Evolutionary conservation across 2,797 vertebrate genomes (phyloP).

Genomic region (Helarctos malayanus): DNA sequence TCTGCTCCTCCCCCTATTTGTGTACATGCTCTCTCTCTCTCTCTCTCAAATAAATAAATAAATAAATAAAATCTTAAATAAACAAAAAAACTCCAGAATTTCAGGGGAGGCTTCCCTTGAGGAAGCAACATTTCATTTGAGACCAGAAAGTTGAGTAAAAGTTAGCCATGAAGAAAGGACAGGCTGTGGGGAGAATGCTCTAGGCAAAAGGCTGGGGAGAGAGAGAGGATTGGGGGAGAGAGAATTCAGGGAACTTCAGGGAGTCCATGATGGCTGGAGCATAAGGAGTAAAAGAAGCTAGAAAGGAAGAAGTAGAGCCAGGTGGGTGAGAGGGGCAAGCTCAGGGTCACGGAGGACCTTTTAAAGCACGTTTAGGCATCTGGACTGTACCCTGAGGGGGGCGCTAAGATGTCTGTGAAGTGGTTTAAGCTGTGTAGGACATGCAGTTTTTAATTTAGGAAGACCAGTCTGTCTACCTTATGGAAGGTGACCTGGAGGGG

Average conservation of each 20-base stretch:
- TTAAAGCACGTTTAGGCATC: background rate
- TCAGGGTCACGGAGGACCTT: background rate
- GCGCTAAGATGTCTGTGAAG: background rate
- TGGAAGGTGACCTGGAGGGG: background rate
- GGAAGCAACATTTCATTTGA: background rate
- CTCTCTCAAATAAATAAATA: background rate
- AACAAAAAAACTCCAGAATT: background rate
- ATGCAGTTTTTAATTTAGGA: background rate
- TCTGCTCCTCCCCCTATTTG: background rate
- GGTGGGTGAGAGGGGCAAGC: background rate
- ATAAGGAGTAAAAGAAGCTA: background rate
- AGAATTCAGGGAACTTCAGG: background rate
- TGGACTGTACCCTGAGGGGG: background rate
- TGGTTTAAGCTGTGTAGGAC: background rate
- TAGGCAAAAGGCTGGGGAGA: background rate
- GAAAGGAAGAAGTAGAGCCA: background rate
- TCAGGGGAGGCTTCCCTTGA: background rate
- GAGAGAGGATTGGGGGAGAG: background rate
- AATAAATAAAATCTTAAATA: background rate
- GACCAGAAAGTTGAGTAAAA: background rate
- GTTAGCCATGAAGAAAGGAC: background rate
- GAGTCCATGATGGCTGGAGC: background rate
- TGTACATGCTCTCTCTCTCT: background rate
- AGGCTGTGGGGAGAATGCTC: background rate
- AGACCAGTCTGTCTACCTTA: background rate